Evolutionary conservation across 2,113 vertebrate species (phyloP).

Genomic region (Atractosteus spatula): DNA sequence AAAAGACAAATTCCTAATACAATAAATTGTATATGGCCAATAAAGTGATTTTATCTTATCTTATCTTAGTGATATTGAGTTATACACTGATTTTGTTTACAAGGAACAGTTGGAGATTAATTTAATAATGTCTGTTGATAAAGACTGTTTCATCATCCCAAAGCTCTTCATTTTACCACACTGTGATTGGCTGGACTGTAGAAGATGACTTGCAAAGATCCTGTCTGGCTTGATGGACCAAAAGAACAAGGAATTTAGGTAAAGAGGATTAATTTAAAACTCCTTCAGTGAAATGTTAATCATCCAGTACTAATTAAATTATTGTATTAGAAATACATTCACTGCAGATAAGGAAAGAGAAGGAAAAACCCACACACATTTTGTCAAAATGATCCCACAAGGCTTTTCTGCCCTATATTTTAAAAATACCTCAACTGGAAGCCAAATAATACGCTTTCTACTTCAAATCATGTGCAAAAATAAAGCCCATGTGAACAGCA

Average conservation of each 20-base stretch:
- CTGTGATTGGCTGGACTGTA: too few relatives aligned
- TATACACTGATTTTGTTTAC: too few relatives aligned
- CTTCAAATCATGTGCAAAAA: neutral
- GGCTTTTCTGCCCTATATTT: constrained; percentile 3
- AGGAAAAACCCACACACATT: neutral
- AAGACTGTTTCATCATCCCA: too few relatives aligned
- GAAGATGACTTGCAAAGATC: too few relatives aligned
- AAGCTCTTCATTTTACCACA: too few relatives aligned
- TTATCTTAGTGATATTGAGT: too few relatives aligned
- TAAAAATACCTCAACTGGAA: constrained; percentile 20
- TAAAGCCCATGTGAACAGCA: constrained; percentile 8
- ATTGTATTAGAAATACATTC: neutral
- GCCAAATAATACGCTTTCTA: neutral
- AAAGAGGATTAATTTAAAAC: constrained; percentile 2
- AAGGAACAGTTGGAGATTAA: too few relatives aligned
- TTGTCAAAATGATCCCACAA: constrained; percentile 1
- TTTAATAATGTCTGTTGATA: too few relatives aligned
- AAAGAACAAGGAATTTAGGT: neutral
- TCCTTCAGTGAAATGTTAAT: neutral
- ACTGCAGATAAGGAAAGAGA: neutral
- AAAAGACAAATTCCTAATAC: too few relatives aligned
- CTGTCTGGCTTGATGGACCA: neutral
- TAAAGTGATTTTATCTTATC: too few relatives aligned
- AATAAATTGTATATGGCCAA: too few relatives aligned
- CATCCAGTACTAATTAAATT: neutral